phyloP scores from a whole-genome alignment of 2,888 invertebrate species.

The Uropetala carovei region DNA sequence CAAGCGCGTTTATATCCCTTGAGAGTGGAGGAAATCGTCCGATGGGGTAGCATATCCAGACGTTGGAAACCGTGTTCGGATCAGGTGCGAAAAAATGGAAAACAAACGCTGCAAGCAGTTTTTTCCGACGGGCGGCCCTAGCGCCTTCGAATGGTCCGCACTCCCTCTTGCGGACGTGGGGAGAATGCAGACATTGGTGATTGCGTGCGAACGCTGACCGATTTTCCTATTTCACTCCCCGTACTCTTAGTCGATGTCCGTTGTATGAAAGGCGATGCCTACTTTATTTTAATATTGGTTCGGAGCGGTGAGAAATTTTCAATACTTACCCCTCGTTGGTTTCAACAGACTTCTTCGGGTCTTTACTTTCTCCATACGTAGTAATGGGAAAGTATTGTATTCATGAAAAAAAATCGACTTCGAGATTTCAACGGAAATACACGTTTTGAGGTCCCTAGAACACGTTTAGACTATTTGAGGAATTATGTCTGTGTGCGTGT shows the following conservation, averaged over 20 bases:
- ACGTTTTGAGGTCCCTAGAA: no score
- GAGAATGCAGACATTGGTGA: background rate
- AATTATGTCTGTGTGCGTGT: no score
- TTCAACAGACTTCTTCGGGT: no score
- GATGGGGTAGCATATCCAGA: background rate
- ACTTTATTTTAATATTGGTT: background rate
- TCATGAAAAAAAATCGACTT: no score
- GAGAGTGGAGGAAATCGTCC: background rate
- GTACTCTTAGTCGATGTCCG: background rate
- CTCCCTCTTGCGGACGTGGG: background rate
- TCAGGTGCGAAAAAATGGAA: background rate
- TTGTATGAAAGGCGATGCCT: background rate
- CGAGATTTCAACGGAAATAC: no score
- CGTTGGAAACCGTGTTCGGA: background rate
- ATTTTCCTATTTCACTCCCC: background rate
- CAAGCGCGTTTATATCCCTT: background rate
- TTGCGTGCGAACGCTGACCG: constrained; percentile 6
- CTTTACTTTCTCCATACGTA: no score
- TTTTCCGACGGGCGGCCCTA: background rate
- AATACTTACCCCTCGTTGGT: no score
- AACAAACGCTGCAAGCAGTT: background rate
- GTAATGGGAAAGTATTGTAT: no score
- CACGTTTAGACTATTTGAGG: no score
- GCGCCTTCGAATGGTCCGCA: no score
- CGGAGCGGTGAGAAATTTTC: background rate